Base-by-base conservation (phyloP, 2,797 vertebrate species). In the Melanotaenia nigrans region DNA sequence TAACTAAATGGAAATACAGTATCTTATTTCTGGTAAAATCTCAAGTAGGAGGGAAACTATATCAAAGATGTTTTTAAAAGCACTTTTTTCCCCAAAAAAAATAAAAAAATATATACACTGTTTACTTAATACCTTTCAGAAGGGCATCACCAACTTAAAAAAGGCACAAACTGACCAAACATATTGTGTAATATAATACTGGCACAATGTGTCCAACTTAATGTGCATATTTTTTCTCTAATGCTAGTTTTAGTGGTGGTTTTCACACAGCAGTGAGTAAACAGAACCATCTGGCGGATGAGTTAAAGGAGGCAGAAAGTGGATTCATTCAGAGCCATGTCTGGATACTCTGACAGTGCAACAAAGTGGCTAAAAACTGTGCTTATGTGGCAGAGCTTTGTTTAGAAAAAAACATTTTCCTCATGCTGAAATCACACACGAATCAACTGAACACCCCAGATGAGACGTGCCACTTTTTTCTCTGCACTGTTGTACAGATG, bases 231-330 rank as follows among this genome's bases (percentile, higher is more conserved):
- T 57, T 58, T 38, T 28, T 25, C 11, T 40, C 24, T 7, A 18
- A 62, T 55, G 60, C 70, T 71, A 57, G 66, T 68, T 67, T 71
- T 68, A 18, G 12, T 24, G 20, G 53, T 51, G 30, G 32, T 35
- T 54, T 20, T 7, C n/a, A 24, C 57, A 24, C 33, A 1, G 5
- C 59, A 28, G 49, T 51, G 61, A 72, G 67, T 72, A 53, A 81
- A 51, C 68, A 63, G 54, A 71, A 63, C 68, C 71, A 75, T 71
- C 67, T 77, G 73, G 38, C 56, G 40, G 58, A 67, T 7, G n/a
- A 57, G 30, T 12, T 53, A 40, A 47, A 42, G 22, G 13, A 56
- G 47, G 33, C 20, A 33, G 1, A 5, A 57, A 35, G 59, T 40
- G 47, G 24, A 73, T 68, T 53, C 6, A 71, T 66, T 71, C 47